Evolutionary conservation across 2,113 vertebrate species (phyloP), one percentile per base, ranked within the genome.

Genomic region (Saccopteryx leptura): DNA sequence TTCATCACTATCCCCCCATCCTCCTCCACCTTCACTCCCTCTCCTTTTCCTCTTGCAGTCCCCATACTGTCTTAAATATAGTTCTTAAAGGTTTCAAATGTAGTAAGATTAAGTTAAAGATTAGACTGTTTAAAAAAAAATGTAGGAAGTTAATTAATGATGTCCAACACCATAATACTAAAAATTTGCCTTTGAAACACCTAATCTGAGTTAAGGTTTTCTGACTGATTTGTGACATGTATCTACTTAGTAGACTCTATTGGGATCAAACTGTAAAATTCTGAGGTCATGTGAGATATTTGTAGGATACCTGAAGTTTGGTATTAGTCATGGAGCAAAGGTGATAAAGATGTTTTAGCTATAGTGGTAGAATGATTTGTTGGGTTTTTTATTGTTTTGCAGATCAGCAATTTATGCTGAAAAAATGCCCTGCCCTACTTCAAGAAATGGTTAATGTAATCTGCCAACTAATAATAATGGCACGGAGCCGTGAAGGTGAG

Each of bases 371-470:
- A 91, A 92, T 92, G 56, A 76, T 93, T 95, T 96, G 52, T 87
- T 58, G 88, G 75, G 8, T 61, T 71, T 96, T 80, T 90, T 39
- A 14, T 76, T 97, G 50, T 97, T 83, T 98, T 98, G 17, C 97
- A 99, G 99, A 99, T 99, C 99, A 99, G 96, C 99, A 99, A 94
- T 99, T 99, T 98, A 99, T 99, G 97, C 98, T 99, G 96, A 99
- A 99, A 98, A 99, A 99, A 98, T 99, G 99, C 96, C 99, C 99
- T 63, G 99, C 99, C 4, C 98, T 99, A 50, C 99, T 99, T 86
- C 99, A 99, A 98, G 99, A 99, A 99, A 99, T 99, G 99, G 99
- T 99, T 98, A 99, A 99, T 83, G 99, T 99, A 71, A 99, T 99
- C 97, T 99, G 99, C 96, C 99, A 99, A 26, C 98, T 99, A 33